Evolutionary conservation across 2,888 invertebrate species (phyloP), one percentile per base, ranked within the genome.

Genomic region (Mermis nigrescens): DNA sequence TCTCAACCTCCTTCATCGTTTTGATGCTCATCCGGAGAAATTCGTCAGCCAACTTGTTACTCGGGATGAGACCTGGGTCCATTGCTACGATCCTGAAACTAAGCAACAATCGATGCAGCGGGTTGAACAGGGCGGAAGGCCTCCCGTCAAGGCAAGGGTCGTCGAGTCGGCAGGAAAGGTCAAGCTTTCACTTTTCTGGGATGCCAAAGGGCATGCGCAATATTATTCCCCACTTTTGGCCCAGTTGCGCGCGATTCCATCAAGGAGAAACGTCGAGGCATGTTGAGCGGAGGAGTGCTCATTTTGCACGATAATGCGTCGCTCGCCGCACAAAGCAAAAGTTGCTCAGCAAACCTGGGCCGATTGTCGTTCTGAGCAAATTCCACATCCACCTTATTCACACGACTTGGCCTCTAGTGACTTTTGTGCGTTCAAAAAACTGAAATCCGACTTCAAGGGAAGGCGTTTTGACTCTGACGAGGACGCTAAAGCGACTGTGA

Each of bases 31-130:
- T 60, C 32, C 31, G 38, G 27, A 53, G 12, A 28, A 69, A 57
- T 71, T 72, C 69, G 55, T 67, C 60, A 67, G 64, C 62, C 64
- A 68, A 46, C 67, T 67, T 51, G 63, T 73, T 32, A 72, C 70
- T 60, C 65, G 70, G 19, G 72, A 73, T 65, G 68, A 73, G 69
- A 72, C 69, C 53, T 71, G 68, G n/a, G n/a, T n/a, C n/a, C n/a
- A n/a, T n/a, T n/a, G n/a, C n/a, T n/a, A n/a, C n/a, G n/a, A n/a
- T n/a, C n/a, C n/a, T n/a, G n/a, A n/a, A n/a, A n/a, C n/a, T n/a
- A n/a, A n/a, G n/a, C n/a, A n/a, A n/a, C n/a, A 69, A 65, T 72
- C 55, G 15, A 48, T 52, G 54, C 57, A 63, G 24, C 60, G 57
- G 62, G 51, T 29, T 28, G 19, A 38, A 19, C 29, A 29, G 22